These are phyloP conservation scores for Ernsta delagoae DNA, from an alignment of 2,888 invertebrate genomes.

Conservation along the genomic window DNA sequence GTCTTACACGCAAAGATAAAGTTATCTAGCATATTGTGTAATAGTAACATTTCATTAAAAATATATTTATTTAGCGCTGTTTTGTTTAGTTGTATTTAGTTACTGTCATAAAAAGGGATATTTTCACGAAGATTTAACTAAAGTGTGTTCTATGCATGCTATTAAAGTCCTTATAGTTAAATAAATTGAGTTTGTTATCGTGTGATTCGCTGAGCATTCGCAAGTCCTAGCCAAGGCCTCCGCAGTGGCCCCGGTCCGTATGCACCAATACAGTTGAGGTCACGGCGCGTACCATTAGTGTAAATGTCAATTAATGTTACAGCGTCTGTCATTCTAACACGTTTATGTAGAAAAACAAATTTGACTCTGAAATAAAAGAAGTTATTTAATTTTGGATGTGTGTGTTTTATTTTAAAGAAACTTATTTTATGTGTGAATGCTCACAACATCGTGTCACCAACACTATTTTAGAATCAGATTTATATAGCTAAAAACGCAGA, in stretches of 20 bases:
- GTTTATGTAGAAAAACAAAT: conserved; percentile 83
- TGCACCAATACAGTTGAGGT: conserved; percentile 67
- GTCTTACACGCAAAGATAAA: no score
- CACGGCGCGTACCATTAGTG: conserved; percentile 70
- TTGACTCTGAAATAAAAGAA: conserved; percentile 85
- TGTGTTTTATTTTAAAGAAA: no score
- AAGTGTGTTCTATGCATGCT: background rate
- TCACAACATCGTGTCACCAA: no score
- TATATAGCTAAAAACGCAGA: no score
- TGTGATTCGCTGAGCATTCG: background rate
- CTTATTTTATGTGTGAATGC: no score
- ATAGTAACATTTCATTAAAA: no score
- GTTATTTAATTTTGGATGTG: conserved; percentile 80
- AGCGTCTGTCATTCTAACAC: conserved; percentile 81
- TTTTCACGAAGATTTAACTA: no score
- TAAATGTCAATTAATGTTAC: conserved; percentile 80
- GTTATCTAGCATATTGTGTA: no score
- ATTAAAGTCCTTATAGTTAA: background rate
- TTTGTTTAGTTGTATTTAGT: no score
- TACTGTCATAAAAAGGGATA: no score
- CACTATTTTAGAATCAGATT: no score
- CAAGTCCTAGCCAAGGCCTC: conserved; percentile 40
- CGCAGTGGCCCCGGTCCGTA: conserved; percentile 56
- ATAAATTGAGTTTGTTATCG: background rate
- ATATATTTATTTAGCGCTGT: no score